Evolutionary conservation across 37 sponge, comb jelly and placozoan genomes (phyloP).

Genomic region (Bolinopsis microptera): DNA sequence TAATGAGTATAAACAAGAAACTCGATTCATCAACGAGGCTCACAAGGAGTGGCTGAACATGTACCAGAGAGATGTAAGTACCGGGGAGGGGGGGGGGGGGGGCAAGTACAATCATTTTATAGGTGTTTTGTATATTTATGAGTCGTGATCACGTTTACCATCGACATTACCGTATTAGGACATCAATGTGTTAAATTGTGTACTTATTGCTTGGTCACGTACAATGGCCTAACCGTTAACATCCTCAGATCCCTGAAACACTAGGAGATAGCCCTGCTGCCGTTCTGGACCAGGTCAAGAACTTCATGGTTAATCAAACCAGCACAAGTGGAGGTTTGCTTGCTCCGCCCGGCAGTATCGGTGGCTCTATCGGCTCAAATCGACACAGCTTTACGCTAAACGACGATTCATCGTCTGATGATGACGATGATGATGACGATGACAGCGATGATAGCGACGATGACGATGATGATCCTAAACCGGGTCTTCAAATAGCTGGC

Average conservation of each 20-base stretch:
- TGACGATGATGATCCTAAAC: not conserved
- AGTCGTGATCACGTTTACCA: too few relatives aligned
- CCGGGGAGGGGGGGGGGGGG: too few relatives aligned
- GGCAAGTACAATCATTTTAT: too few relatives aligned
- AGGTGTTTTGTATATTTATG: too few relatives aligned
- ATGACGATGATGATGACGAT: constrained; percentile 30
- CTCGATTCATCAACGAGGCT: not conserved
- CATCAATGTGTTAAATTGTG: too few relatives aligned
- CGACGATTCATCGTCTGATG: not conserved
- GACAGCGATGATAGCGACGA: not conserved
- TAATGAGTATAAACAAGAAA: constrained; percentile 26
- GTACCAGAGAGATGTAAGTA: constrained; percentile 34
- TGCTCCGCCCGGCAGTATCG: constrained; percentile 11
- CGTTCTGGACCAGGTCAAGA: constrained; percentile 40
- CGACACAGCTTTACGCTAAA: not conserved
- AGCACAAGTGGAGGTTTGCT: constrained; percentile 14
- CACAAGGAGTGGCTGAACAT: constrained; percentile 62
- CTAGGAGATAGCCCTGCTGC: constrained; percentile 37
- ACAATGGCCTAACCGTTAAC: too few relatives aligned
- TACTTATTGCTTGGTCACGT: too few relatives aligned
- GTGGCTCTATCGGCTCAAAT: not conserved
- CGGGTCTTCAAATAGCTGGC: constrained; percentile 18
- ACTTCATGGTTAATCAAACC: constrained; percentile 51
- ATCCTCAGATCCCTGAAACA: constrained; percentile 13
- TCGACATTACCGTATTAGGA: too few relatives aligned